phyloP scores from a whole-genome alignment of 2,113 vertebrate genomes.

The Rana temporaria region DNA sequence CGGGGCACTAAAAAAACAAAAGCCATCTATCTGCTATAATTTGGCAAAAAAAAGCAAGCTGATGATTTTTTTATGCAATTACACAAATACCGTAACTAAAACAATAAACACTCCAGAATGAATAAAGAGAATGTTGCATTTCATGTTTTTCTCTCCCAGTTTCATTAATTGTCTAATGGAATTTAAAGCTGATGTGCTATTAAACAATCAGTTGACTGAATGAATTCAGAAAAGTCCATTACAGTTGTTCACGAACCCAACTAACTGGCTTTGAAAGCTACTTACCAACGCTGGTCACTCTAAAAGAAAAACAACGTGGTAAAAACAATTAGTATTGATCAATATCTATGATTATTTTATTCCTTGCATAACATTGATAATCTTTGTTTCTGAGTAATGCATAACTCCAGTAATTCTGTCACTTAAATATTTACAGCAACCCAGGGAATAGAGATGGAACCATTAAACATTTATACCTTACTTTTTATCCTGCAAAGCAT shows the following conservation, averaged over 20 bases:
- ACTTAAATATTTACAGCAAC: constrained; percentile 44
- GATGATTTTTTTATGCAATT: neutral
- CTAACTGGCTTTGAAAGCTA: constrained; percentile 22
- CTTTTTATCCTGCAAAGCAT: constrained; percentile 36
- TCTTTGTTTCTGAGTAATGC: constrained; percentile 28
- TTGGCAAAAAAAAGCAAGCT: too few species aligned
- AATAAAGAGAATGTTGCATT: neutral
- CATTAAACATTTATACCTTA: constrained; percentile 31
- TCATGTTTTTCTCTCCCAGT: neutral
- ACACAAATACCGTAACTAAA: neutral
- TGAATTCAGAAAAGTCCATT: constrained; percentile 7
- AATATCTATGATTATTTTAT: constrained; percentile 21
- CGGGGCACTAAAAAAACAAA: too few species aligned
- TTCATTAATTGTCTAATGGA: constrained; percentile 12
- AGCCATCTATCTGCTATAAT: too few species aligned
- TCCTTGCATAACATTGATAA: constrained; percentile 14
- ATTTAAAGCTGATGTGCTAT: neutral
- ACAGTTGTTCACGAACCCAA: neutral
- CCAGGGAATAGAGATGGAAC: constrained; percentile 36
- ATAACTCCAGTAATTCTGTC: constrained; percentile 40
- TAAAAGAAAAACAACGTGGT: neutral
- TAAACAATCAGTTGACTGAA: constrained; percentile 18
- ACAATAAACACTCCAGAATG: neutral
- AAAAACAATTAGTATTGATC: constrained; percentile 30
- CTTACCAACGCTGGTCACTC: constrained; percentile 12